phyloP scores from a whole-genome alignment of 2,888 invertebrate genomes.

The Synanthedon myopaeformis region DNA sequence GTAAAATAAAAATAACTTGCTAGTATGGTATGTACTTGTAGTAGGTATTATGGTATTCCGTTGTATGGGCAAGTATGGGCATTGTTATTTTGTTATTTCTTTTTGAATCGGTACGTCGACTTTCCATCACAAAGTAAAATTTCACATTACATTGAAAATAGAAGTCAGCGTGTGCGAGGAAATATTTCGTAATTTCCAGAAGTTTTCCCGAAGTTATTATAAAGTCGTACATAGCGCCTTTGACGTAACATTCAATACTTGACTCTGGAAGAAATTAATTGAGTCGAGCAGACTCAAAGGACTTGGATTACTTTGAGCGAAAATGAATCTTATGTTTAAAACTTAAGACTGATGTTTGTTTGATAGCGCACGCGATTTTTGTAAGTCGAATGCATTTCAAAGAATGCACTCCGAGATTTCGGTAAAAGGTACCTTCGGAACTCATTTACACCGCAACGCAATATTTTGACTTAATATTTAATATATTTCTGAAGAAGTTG shows the following conservation, averaged over 20 bases:
- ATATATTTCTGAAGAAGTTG: too few species aligned
- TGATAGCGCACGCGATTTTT: not conserved
- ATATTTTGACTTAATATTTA: too few species aligned
- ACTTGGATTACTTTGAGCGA: not conserved
- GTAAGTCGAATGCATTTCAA: not conserved
- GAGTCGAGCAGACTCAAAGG: conserved; percentile 1
- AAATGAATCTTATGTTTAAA: not conserved
- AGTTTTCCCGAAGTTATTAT: conserved; percentile 4
- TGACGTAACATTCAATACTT: conserved; percentile 5
- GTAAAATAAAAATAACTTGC: too few species aligned
- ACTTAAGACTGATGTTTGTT: not conserved
- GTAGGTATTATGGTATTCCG: too few species aligned
- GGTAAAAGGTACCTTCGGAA: not conserved
- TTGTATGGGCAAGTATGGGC: too few species aligned
- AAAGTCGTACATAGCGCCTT: conserved; percentile 2
- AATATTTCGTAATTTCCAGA: not conserved
- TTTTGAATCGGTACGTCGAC: too few species aligned
- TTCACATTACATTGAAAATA: not conserved
- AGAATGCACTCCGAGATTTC: not conserved
- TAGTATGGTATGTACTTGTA: too few species aligned
- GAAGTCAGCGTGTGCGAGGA: not conserved
- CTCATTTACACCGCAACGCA: not conserved
- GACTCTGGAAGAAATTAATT: conserved; percentile 3
- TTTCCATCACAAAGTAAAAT: not conserved
- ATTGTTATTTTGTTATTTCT: too few species aligned